A percentile compares a stretch with the other conserved stretches of the same genome.
Evolutionary conservation across 2,797 vertebrate species (phyloP).

Genomic region (Anableps anableps): DNA sequence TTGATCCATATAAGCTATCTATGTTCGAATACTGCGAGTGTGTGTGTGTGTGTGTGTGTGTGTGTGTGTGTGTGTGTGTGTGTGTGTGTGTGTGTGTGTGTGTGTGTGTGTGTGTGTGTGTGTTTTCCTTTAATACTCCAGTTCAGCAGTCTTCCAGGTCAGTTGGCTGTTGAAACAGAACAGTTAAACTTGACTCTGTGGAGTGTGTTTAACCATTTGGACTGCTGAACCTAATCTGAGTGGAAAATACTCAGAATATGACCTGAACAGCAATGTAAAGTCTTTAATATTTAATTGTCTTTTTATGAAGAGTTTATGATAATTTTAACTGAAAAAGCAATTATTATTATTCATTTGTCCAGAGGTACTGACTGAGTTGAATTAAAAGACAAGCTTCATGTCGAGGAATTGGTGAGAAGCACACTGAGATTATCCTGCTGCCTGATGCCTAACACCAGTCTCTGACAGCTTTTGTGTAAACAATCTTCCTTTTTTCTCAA

Average conservation of each 20-base stretch:
- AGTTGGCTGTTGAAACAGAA: not conserved
- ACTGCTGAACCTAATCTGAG: not conserved
- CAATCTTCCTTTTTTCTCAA: conserved; percentile 20
- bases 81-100: too few species aligned
- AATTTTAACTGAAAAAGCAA: not conserved
- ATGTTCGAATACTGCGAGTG: too few species aligned
- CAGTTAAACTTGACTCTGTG: not conserved
- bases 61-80: too few species aligned
- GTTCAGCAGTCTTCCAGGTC: not conserved
- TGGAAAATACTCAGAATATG: not conserved
- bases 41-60: too few species aligned
- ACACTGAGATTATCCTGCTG: not conserved
- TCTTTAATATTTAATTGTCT: not conserved
- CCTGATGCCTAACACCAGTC: conserved; percentile 26
- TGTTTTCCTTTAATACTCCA: not conserved
- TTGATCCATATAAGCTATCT: too few species aligned
- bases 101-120: not conserved
- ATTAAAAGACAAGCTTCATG: not conserved
- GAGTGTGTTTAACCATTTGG: not conserved
- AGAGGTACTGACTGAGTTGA: not conserved
- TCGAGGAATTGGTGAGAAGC: not conserved
- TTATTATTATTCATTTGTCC: not conserved
- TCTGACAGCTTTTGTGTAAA: conserved; percentile 52
- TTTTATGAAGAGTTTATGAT: not conserved
- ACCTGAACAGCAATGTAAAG: not conserved